A percentile compares a stretch with the other conserved stretches of the same genome.
Conservation (phyloP, 2,888 invertebrate genomes). For the Diaprepes abbreviatus region DNA sequence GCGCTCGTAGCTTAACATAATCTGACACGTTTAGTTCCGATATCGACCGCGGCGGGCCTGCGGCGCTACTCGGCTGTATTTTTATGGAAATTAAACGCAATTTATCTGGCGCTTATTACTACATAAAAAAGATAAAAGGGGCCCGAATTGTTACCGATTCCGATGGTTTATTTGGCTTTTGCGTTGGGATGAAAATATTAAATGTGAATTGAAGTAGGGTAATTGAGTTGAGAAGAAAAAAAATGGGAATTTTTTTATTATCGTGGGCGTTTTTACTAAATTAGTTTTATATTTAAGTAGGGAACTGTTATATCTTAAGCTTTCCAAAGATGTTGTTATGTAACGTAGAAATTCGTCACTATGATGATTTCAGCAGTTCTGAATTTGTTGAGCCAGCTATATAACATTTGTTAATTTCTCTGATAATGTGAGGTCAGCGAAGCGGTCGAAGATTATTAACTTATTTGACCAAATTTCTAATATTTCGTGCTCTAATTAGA, state of each 20-base stretch:
- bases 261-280: conserved; percentile 1
- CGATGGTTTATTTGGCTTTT: conserved; percentile 46
- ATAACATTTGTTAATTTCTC: no score
- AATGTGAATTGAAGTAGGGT: conserved; percentile 30
- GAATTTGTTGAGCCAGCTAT: no score
- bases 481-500: no score
- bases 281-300: conserved; percentile 10
- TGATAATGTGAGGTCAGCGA: no score
- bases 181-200: conserved; percentile 44
- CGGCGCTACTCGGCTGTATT: conserved; percentile 53
- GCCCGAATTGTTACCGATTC: conserved; percentile 48
- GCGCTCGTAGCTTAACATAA: conserved; percentile 62
- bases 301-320: no score
- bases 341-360: no score
- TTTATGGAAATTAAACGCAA: conserved; percentile 61
- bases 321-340: no score
- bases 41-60: conserved; percentile 54
- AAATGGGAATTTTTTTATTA: conserved; percentile 12
- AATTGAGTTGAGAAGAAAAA: conserved; percentile 14
- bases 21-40: conserved; percentile 63
- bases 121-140: conserved; percentile 50
- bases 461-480: no score
- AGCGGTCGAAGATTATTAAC: no score
- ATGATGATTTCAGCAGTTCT: no score
- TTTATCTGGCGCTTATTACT: conserved; percentile 59